Conservation (phyloP, 2,888 invertebrate species). For the Rosalia funebris region DNA sequence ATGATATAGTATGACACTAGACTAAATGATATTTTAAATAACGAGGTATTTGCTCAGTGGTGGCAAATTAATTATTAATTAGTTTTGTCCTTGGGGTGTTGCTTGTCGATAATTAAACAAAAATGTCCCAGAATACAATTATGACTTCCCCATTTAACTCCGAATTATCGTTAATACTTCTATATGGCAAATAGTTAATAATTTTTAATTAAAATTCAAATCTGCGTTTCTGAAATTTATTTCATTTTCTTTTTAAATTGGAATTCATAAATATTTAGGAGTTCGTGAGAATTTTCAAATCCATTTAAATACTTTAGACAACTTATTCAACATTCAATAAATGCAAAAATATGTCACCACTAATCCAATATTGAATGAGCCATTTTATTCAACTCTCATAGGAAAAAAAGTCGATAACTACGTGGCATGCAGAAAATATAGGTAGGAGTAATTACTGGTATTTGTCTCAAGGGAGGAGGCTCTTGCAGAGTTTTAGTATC, state of each 20-base stretch:
- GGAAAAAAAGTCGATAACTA: not conserved
- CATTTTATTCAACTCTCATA: not conserved
- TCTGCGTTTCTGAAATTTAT: not conserved
- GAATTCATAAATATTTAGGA: constrained; percentile 3
- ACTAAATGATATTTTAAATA: too few relatives aligned
- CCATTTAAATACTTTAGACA: constrained; percentile 1
- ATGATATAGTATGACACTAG: too few relatives aligned
- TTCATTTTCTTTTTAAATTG: not conserved
- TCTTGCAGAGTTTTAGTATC: too few relatives aligned
- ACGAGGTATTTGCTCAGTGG: too few relatives aligned
- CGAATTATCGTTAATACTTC: too few relatives aligned
- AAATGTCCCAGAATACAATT: too few relatives aligned
- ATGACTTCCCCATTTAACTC: too few relatives aligned
- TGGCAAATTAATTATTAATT: too few relatives aligned
- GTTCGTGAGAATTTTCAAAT: constrained; percentile 5
- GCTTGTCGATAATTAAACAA: too few relatives aligned
- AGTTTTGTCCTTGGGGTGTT: too few relatives aligned
- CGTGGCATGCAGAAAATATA: not conserved
- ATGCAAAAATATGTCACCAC: not conserved
- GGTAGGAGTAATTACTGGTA: not conserved
- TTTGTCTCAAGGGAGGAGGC: not conserved
- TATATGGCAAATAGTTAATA: too few relatives aligned
- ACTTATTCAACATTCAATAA: not conserved
- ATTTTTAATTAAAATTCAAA: not conserved
- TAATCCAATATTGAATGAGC: not conserved